Evolutionary conservation across 2,797 vertebrate genomes (phyloP), one percentile per base, ranked within the genome.

Genomic region (Tadarida brasiliensis): DNA sequence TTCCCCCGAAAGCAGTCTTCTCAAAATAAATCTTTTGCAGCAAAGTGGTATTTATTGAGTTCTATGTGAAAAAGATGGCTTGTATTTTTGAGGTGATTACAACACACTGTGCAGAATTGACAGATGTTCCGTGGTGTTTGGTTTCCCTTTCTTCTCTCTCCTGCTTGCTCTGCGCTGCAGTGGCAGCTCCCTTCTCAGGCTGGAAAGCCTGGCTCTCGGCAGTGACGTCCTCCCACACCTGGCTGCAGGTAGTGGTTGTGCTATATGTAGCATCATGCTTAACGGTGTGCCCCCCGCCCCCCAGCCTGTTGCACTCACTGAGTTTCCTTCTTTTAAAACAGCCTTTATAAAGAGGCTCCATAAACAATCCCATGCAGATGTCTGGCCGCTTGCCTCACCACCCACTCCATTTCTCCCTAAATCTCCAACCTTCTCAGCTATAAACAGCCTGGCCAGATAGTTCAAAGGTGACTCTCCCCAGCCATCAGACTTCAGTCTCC

Each of bases 41-140:
- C 97, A 97, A 96, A 97, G 93, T 97, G 98, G 95, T 96, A 97
- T 94, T 95, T 94, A 92, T 94, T 91, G 93, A 98, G 94, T 96
- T 96, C 70, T 94, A 81, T 20, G 85, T 96, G 97, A 78, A 91
- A 92, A 94, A 97, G 97, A 94, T 96, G 84, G 90, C 98, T 97
- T 97, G 98, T 97, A 94, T 94, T 96, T 96, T 84, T 94, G 95
- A 96, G 85, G 89, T 95, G n/a, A 94, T 87, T 94, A 87, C 96
- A 97, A 76, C 92, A 85, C 95, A 81, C 95, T 94, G 96, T 94
- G 93, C 95, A 97, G 96, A 92, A 85, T 39, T 96, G 96, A 97
- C 97, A 94, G 97, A 95, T 89, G 91, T 97, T 87, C 91, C 8
- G 0, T 87, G 95, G 93, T 59, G 57, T 83, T 78, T 17, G 81